A percentile compares a stretch with the other conserved stretches of the same genome.
Conservation (phyloP, 2,113 vertebrate species). For the Tympanuchus pallidicinctus region DNA sequence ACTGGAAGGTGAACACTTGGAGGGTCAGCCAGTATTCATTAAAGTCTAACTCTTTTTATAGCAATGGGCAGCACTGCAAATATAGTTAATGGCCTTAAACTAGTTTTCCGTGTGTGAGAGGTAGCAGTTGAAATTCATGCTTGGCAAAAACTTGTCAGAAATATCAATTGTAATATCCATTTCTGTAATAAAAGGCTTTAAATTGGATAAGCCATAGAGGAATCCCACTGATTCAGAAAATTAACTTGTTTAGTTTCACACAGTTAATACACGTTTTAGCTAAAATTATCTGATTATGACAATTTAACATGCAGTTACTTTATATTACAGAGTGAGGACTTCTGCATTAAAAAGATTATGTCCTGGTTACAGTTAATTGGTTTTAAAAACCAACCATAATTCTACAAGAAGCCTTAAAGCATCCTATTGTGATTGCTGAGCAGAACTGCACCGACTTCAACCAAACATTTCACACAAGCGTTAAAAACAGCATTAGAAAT, state of each 20-base stretch:
- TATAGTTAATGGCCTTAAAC: slow-evolving; percentile 36
- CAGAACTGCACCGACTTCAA: background rate
- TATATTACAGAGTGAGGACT: background rate
- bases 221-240: slow-evolving; percentile 40
- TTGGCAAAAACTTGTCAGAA: slow-evolving; percentile 36
- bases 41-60: slow-evolving; percentile 34
- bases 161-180: slow-evolving; percentile 26
- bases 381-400: slow-evolving; percentile 52
- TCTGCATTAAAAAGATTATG: slow-evolving; percentile 44
- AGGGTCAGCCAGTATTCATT: slow-evolving; percentile 56
- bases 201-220: slow-evolving; percentile 48
- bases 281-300: slow-evolving; percentile 48
- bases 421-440: slow-evolving; percentile 26
- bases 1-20: slow-evolving; percentile 34
- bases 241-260: slow-evolving; percentile 54
- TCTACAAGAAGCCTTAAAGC: slow-evolving; percentile 50
- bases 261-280: slow-evolving; percentile 20
- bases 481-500: background rate
- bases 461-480: background rate
- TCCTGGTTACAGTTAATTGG: slow-evolving; percentile 57
- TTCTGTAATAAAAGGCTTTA: slow-evolving; percentile 33
- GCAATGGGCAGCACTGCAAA: slow-evolving; percentile 37
- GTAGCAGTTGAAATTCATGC: slow-evolving; percentile 12
- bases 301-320: slow-evolving; percentile 39
- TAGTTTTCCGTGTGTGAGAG: background rate